Evolutionary conservation across 2,113 vertebrate genomes (phyloP), one percentile per base, ranked within the genome.

Genomic region (Toxotes chatareus): DNA sequence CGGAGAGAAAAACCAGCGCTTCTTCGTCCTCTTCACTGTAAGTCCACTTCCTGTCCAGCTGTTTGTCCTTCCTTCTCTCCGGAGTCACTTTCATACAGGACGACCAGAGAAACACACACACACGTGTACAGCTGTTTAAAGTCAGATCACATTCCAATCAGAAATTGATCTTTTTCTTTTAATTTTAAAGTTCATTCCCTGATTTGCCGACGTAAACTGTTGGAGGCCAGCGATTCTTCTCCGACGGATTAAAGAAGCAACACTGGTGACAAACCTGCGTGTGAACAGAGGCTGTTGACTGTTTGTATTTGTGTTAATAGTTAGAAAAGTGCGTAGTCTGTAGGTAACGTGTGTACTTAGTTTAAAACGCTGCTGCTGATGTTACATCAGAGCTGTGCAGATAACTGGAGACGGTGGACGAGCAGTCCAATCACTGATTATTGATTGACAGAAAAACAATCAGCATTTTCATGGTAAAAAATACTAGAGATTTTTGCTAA

Each of bases 11-110:
- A 84, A 84, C 76, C 82, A 84, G 56, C 76, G 82, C 57, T 84
- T 84, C 82, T 84, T 84, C 23, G 82, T 84, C 57, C 82, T 84
- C 57, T 84, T 79, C 76, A 84, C 82, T 1, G 82, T 83, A 1
- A 73, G 81, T 59, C 14, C 4, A 10, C 6, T 60, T 21, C 2
- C 3, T 1, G 38, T 40, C 38, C 38, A 40, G 38, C 38, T 40
- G 5, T 40, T 40, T 40, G 5, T 40, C 38, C 38, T 7, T 5
- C 36, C 36, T 38, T 38, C 36, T n/a, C 21, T 53, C 5, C 21
- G n/a, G 7, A n/a, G 49, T 21, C 0, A 53, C 3, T n/a, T 17
- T 4, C 14, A 42, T 9, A 42, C 40, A 42, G 7, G 40, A 42
- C 40, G 9, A 10, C 7, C 40, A 42, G 40, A 10, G 42, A 11